These are phyloP conservation scores for Augochlora pura DNA, from an alignment of 1,140 invertebrate species.

Conservation along the genomic window DNA sequence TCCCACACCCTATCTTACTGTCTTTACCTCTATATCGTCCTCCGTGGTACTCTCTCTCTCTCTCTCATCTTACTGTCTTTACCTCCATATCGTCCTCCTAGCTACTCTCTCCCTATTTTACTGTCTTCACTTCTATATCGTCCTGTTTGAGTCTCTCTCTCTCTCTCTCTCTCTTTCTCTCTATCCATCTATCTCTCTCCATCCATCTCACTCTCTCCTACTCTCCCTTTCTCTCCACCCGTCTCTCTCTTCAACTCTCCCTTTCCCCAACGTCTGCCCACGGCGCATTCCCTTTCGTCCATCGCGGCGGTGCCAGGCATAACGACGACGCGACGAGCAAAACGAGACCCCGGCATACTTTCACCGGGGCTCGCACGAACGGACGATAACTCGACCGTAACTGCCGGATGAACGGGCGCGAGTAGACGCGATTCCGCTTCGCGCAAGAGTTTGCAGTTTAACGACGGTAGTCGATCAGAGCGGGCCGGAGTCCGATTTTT, in stretches of 20 bases:
- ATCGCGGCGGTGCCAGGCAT: constrained; percentile 18
- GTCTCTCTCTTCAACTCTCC: neutral
- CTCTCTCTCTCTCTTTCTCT: too few species aligned
- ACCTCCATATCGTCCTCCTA: too few species aligned
- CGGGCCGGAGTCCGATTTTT: constrained; percentile 22
- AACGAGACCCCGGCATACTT: constrained; percentile 60
- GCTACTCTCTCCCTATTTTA: too few species aligned
- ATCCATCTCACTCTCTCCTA: too few species aligned
- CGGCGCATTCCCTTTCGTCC: neutral
- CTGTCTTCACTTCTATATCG: too few species aligned
- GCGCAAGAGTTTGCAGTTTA: constrained; percentile 65
- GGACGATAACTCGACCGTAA: constrained; percentile 65
- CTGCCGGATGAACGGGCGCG: constrained; percentile 54
- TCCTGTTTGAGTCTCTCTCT: too few species aligned
- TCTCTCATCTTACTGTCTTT: too few species aligned
- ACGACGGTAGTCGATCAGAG: constrained; percentile 46
- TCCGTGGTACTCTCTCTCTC: too few species aligned
- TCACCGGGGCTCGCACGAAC: constrained; percentile 64
- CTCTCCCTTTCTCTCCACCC: too few species aligned
- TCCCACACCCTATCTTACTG: too few species aligned
- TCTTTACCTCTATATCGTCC: too few species aligned
- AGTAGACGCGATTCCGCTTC: constrained; percentile 62
- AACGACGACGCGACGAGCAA: constrained; percentile 52
- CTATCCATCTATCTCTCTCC: too few species aligned
- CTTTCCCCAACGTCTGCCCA: neutral